Conservation (phyloP, 2,797 vertebrate genomes). For the Rhinogobio ventralis region DNA sequence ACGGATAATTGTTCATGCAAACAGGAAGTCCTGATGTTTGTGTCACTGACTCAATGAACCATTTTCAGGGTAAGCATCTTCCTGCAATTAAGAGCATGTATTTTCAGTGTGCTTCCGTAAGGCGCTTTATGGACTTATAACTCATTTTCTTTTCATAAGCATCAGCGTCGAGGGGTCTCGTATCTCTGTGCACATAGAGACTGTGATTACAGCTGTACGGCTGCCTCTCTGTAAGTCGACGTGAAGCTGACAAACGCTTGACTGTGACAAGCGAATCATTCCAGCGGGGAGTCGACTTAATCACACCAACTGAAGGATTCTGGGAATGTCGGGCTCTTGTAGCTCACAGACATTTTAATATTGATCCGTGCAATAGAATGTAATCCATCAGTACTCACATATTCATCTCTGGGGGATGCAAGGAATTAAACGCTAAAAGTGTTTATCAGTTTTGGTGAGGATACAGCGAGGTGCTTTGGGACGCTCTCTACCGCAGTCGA, state of each 20-base stretch:
- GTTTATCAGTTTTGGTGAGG: conserved; percentile 45
- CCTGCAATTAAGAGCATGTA: conserved; percentile 9
- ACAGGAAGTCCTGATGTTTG: neutral
- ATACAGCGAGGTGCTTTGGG: conserved; percentile 15
- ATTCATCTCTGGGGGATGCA: conserved; percentile 76
- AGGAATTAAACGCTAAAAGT: conserved; percentile 63
- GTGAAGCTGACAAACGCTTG: conserved; percentile 71
- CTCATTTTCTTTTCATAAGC: neutral
- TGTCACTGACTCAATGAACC: neutral
- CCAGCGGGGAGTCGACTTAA: conserved; percentile 74
- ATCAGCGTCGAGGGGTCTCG: conserved; percentile 32
- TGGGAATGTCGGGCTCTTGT: conserved; percentile 61
- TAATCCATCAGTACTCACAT: conserved; percentile 70
- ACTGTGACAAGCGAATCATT: conserved; percentile 70
- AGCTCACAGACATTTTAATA: conserved; percentile 75
- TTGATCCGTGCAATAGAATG: conserved; percentile 73
- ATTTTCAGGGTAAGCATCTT: neutral
- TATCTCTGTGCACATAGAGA: conserved; percentile 44
- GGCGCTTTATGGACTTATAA: conserved; percentile 5
- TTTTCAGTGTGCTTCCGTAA: neutral
- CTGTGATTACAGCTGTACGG: conserved; percentile 55
- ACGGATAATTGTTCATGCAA: neutral
- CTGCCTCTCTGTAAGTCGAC: conserved; percentile 70
- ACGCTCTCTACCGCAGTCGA: neutral
- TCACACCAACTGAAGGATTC: conserved; percentile 75